These are phyloP conservation scores for Drosophila arizonae DNA, from an alignment of 1,140 invertebrate species.

Conservation along the genomic window DNA sequence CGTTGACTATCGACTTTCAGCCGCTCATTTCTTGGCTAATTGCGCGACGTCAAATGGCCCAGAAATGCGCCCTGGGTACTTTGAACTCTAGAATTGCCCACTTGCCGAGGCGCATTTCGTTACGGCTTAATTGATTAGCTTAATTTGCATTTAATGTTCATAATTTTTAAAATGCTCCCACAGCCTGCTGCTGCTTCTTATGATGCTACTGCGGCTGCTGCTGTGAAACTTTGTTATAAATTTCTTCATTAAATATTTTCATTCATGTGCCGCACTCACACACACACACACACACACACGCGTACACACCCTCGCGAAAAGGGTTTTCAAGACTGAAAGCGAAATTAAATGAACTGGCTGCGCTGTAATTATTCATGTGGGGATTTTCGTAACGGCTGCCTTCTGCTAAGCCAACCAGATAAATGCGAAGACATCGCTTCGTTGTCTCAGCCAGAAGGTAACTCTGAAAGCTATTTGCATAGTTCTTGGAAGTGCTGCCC, in stretches of 20 bases:
- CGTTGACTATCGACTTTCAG: constrained; percentile 37
- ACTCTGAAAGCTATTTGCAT: constrained; percentile 37
- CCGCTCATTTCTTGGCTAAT: constrained; percentile 47
- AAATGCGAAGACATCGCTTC: constrained; percentile 36
- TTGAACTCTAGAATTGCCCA: constrained; percentile 43
- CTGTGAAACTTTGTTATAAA: constrained; percentile 70
- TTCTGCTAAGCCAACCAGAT: constrained; percentile 34
- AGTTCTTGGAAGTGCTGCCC: constrained; percentile 28
- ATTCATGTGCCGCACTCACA: constrained; percentile 47
- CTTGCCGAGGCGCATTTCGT: constrained; percentile 26
- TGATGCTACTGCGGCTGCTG: constrained; percentile 1
- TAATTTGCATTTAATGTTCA: constrained; percentile 78
- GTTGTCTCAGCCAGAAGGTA: constrained; percentile 13
- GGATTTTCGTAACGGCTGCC: constrained; percentile 43
- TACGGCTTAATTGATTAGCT: constrained; percentile 70
- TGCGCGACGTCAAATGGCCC: constrained; percentile 63
- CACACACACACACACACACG: too few species aligned
- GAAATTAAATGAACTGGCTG: constrained; percentile 76
- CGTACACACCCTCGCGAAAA: constrained; percentile 21
- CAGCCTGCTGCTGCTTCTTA: constrained; percentile 10
- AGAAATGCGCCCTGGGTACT: constrained; percentile 46
- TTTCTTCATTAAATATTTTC: constrained; percentile 80
- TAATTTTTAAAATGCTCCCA: constrained; percentile 62
- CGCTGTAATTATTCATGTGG: constrained; percentile 77
- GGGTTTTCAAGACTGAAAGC: constrained; percentile 51